These are phyloP conservation scores for Okamejei kenojei DNA, from an alignment of 2,797 vertebrate species.

Conservation along the genomic window DNA sequence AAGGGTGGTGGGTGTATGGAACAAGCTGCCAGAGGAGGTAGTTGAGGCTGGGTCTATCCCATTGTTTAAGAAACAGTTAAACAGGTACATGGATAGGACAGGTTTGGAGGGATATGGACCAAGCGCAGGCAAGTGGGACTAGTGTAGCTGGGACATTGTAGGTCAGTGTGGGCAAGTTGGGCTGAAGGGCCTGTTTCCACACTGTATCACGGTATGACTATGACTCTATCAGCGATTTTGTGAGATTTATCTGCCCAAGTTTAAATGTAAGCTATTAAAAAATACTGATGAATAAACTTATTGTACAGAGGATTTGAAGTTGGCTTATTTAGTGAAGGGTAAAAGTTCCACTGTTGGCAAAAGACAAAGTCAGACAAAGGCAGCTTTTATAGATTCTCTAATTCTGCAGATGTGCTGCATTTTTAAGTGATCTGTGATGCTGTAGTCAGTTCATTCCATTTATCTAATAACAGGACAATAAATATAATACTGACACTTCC, in stretches of 20 bases:
- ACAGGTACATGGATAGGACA: too few relatives aligned
- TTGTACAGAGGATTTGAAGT: neutral
- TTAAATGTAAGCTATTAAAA: neutral
- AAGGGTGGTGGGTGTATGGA: too few relatives aligned
- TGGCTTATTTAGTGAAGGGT: neutral
- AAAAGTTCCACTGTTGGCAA: too few relatives aligned
- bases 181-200: too few relatives aligned
- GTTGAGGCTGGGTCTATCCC: too few relatives aligned
- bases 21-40: too few relatives aligned
- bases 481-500: neutral
- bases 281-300: neutral
- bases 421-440: neutral
- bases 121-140: too few relatives aligned
- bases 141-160: too few relatives aligned
- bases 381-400: neutral
- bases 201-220: too few relatives aligned
- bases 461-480: neutral
- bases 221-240: neutral
- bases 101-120: too few relatives aligned
- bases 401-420: neutral
- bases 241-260: neutral
- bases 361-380: neutral
- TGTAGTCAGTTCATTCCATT: neutral
- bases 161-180: too few relatives aligned
- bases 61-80: too few relatives aligned